Conservation (phyloP, 2,888 invertebrate species). For the Drosophila pullipes region DNA sequence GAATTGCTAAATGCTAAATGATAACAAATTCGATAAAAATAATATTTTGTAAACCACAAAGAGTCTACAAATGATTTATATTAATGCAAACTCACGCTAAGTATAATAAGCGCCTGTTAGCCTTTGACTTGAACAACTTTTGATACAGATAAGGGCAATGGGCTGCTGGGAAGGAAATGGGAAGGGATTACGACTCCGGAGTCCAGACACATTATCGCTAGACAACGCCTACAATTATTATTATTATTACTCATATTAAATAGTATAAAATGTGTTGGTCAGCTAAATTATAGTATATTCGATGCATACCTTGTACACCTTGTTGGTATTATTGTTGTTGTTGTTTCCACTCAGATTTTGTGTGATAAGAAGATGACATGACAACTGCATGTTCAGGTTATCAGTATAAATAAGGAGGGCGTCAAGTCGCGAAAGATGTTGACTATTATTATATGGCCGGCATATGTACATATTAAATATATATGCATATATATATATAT, state of each 20-base stretch:
- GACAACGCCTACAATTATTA: neutral
- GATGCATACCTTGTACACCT: neutral
- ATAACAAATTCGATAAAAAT: neutral
- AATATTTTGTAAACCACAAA: neutral
- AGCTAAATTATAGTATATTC: neutral
- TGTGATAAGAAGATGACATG: conserved; percentile 47
- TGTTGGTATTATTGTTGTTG: neutral
- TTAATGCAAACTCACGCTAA: neutral
- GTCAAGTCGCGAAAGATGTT: conserved; percentile 56
- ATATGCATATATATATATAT: neutral
- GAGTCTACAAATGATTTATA: neutral
- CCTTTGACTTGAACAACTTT: neutral
- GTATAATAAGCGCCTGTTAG: neutral
- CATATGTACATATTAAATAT: neutral
- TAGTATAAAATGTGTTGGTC: neutral
- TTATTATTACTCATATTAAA: neutral
- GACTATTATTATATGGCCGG: conserved; percentile 40
- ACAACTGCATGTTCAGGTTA: conserved; percentile 45
- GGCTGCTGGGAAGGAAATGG: neutral
- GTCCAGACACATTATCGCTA: conserved; percentile 4
- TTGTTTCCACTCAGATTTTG: conserved; percentile 31
- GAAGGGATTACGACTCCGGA: neutral
- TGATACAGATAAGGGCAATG: neutral
- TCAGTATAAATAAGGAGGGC: conserved; percentile 41
- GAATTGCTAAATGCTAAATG: neutral